These are phyloP conservation scores for Rhinophrynus dorsalis DNA, from an alignment of 2,797 vertebrate genomes.

Conservation along the genomic window DNA sequence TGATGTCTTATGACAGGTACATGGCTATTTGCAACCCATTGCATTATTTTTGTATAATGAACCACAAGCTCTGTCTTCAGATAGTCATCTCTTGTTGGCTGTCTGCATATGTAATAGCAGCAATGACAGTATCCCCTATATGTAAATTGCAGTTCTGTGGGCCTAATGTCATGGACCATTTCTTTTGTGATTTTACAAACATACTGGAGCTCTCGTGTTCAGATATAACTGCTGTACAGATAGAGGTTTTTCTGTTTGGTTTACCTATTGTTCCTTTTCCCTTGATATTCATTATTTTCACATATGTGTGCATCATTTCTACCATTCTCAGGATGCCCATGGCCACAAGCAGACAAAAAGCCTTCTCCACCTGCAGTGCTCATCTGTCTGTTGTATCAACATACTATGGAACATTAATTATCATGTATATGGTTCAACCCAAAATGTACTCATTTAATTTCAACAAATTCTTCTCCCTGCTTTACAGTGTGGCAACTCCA, in stretches of 20 bases:
- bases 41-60: constrained; percentile 55
- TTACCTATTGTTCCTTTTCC: neutral
- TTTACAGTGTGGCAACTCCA: neutral
- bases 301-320: neutral
- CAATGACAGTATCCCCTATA: neutral
- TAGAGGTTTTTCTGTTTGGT: neutral
- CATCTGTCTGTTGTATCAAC: constrained; percentile 52
- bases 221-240: neutral
- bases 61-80: neutral
- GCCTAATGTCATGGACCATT: constrained; percentile 16
- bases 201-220: constrained; percentile 15
- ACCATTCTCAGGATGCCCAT: neutral
- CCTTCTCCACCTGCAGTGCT: constrained; percentile 31
- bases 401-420: constrained; percentile 43
- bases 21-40: constrained; percentile 58
- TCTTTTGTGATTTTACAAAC: constrained; percentile 24
- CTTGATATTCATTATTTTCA: neutral
- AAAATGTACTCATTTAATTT: neutral
- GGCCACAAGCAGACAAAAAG: neutral
- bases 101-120: neutral
- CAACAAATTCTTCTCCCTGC: neutral
- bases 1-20: constrained; percentile 59
- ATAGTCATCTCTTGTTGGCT: neutral
- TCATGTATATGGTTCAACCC: neutral
- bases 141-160: neutral